Evolutionary conservation across 2,113 vertebrate species (phyloP).

Genomic region (Glareola pratincola): DNA sequence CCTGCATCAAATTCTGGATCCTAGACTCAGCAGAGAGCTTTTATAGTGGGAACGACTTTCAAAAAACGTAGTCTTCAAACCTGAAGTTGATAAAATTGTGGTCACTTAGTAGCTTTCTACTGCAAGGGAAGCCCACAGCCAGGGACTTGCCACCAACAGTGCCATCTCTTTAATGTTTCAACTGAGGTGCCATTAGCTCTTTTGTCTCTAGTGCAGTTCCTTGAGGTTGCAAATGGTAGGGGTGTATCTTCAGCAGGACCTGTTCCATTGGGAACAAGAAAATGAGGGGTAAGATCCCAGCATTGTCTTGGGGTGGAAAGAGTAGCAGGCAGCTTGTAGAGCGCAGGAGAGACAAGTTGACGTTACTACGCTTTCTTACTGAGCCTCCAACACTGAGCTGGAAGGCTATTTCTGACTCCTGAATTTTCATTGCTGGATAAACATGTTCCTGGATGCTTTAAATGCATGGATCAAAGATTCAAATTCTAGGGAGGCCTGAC

Average conservation of each 20-base stretch:
- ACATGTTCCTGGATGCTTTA: not conserved
- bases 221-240: not conserved
- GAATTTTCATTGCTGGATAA: not conserved
- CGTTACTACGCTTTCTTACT: not conserved
- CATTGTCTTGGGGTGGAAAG: accelerated
- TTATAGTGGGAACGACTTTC: not conserved
- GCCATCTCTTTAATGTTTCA: not conserved
- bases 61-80: not conserved
- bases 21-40: not conserved
- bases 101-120: not conserved
- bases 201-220: not conserved
- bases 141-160: not conserved
- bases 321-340: not conserved
- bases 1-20: not conserved
- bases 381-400: not conserved
- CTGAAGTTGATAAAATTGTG: not conserved
- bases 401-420: not conserved
- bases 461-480: not conserved
- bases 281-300: not conserved
- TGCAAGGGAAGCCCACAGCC: not conserved
- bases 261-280: not conserved
- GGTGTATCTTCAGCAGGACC: not conserved
- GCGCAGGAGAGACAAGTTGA: not conserved
- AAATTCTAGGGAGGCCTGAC: not conserved
- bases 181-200: not conserved